Base-by-base conservation (phyloP, 2,888 invertebrate genomes). In the Perdita meconis region DNA sequence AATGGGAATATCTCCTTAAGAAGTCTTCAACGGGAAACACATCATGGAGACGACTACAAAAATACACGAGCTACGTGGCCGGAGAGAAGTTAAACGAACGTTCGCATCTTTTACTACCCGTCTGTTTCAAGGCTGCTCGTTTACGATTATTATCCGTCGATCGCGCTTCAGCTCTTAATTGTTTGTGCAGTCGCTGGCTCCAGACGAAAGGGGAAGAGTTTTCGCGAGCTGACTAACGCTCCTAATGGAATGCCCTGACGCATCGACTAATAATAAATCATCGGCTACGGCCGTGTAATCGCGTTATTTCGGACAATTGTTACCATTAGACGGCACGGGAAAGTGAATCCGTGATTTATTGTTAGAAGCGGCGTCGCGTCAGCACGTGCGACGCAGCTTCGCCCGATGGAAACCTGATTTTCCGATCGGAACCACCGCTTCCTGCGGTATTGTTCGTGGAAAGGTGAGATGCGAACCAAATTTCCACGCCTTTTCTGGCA, bases 221-320 rank as follows among this genome's bases (percentile, higher is more conserved):
- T 47, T 34, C 13, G 34, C 42, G 36, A 50, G 60, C 61, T 64
- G 59, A 64, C 67, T 78, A 78, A 69, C 65, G 59, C 51, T 59
- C 36, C 36, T 72, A 67, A 73, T 74, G 73, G 77, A 77, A 73
- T 55, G 42, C 50, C 59, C 44, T 82, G 80, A 77, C 71, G 70
- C 80, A 80, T 82, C 80, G 69, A 67, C 56, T 66, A 72, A 68
- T 76, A 79, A 78, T 73, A 73, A 83, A 83, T 83, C 66, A 68
- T 68, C 74, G 57, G 12, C 50, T 40, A 34, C 55, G 47, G 59
- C 63, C 59, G 53, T 44, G 68, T 60, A 65, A 75, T 75, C 75
- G 60, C 69, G 74, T 68, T 71, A 72, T 67, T 69, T 66, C 64
- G 50, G 68, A 75, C 69, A 75, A 75, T 78, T 61, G 66, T 75